A percentile compares a stretch with the other conserved stretches of the same genome.
These are phyloP conservation scores for Caenorhabditis sinica DNA, from an alignment of 2,888 invertebrate species.

Conservation along the genomic window DNA sequence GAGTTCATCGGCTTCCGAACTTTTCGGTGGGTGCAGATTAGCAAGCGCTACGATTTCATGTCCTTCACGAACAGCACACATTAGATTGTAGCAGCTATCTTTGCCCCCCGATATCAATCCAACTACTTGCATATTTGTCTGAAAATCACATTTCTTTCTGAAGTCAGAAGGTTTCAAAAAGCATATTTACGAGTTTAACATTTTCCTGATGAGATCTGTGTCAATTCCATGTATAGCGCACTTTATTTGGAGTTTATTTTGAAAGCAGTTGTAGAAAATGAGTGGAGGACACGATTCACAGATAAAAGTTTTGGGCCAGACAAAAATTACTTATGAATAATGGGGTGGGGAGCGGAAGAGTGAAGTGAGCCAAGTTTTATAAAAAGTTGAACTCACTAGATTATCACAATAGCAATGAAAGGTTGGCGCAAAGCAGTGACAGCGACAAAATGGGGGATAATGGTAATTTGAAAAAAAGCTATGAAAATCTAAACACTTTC, in stretches of 20 bases:
- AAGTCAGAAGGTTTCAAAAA: background rate
- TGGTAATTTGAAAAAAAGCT: conserved; percentile 25
- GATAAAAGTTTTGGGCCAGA: background rate
- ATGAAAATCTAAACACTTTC: conserved; percentile 59
- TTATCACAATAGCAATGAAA: conserved; percentile 59
- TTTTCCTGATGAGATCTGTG: background rate
- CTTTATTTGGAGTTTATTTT: conserved; percentile 28
- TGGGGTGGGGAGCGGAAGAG: conserved; percentile 1
- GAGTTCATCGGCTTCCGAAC: conserved; percentile 89
- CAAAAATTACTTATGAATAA: background rate
- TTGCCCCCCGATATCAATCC: conserved; percentile 92
- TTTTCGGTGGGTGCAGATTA: conserved; percentile 91
- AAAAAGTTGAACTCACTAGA: conserved; percentile 45
- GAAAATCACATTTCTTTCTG: background rate
- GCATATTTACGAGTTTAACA: background rate
- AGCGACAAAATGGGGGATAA: background rate
- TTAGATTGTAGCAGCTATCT: conserved; percentile 99
- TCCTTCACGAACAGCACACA: conserved; percentile 90
- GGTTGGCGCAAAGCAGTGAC: conserved; percentile 11
- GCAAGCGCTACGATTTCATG: conserved; percentile 96
- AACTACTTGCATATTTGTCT: conserved; percentile 79
- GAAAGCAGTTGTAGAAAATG: conserved; percentile 14
- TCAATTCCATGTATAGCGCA: background rate
- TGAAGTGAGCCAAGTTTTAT: conserved; percentile 31
- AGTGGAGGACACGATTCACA: conserved; percentile 11